Evolutionary conservation across 2,888 invertebrate species (phyloP), one percentile per base, ranked within the genome.

Genomic region (Morinoia aosen): DNA sequence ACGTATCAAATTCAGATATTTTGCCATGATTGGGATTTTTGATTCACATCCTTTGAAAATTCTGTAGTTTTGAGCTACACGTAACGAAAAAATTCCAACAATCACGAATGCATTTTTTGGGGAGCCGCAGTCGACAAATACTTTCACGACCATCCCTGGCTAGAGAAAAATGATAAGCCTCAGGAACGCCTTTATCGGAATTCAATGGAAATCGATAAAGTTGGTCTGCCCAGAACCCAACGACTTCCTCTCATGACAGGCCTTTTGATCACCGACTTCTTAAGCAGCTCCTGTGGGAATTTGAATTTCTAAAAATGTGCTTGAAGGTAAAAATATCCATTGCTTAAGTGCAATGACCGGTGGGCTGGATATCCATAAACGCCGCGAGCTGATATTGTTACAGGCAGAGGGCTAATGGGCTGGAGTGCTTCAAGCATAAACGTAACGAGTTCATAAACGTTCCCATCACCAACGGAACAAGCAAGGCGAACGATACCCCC

Each of bases 121-220:
- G 33, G 57, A 93, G 12, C 56, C 56, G 57, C 93, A 12, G n/a
- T 16, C 93, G 57, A 93, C 93, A 93, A 93, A 93, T 93, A 25
- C 93, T 56, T 48, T 56, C 56, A 11, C 93, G 58, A 93, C 93
- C 93, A 57, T 93, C 93, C n/a, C 93, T 56, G 33, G 57, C 57
- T 33, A 33, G 90, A 7, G 11, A 48, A 93, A 57, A 93, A 93
- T 93, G 93, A 93, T 93, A 93, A 33, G 93, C 93, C 57, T 93
- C 93, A 33, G 57, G 12, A n/a, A 57, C 56, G 19, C 57, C 58
- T 56, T 93, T 48, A 93, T 93, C 57, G 93, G 57, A 93, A 93
- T 93, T 93, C 93, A 93, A 93, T 93, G 48, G 16, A 93, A 93
- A 93, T 93, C 93, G 93, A 93, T 93, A 57, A 93, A 93, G 93